Base-by-base conservation (phyloP, 2,888 invertebrate species). In the Cheilosia soror region DNA sequence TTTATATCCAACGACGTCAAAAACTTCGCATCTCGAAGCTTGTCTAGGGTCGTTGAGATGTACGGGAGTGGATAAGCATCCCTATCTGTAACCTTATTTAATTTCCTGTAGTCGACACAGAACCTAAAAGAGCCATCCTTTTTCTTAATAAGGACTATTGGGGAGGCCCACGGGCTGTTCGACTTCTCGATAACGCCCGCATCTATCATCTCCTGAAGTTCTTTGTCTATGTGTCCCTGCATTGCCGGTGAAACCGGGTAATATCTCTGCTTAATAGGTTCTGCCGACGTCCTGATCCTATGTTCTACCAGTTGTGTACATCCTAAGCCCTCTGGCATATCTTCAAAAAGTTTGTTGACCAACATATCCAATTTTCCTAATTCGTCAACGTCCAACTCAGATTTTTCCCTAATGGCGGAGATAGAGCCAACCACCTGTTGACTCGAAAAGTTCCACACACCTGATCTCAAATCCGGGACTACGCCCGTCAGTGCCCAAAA, bases 1-100 rank as follows among this genome's bases (percentile, higher is more conserved):
- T 66, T 51, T 29, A 77, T 77, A 29, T 68, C 40, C 15, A 66
- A 20, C 0, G 58, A 68, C 0, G 77, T 68, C 1, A 68, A 27
- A 27, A 20, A 60, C 31, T 77, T 37, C 2, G 68, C 60, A 20
- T 77, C 29, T 13, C 49, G 15, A 4, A 68, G 60, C 9, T 77
- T 68, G 31, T 60, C 66, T 7, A 66, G 44, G 15, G 58, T 76
- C 5, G 76, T 44, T 5, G 58, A 66, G 1, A 58, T 40, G 27
- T 58, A 76, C 1, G 57, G 49, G 4, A 58, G 33, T 5, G 66
- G 49, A 31, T 76, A 66, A 44, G 57, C 66, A 20, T 76, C 76
- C n/a, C 47, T 27, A 11, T 76, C 66, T 1, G 77, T 76, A 33
- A 63, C 55, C 13, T 60, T 55, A 40, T 65, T 75, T 6, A 75